phyloP scores from a whole-genome alignment of 2,888 invertebrate genomes.

The Leptopilina myrica region DNA sequence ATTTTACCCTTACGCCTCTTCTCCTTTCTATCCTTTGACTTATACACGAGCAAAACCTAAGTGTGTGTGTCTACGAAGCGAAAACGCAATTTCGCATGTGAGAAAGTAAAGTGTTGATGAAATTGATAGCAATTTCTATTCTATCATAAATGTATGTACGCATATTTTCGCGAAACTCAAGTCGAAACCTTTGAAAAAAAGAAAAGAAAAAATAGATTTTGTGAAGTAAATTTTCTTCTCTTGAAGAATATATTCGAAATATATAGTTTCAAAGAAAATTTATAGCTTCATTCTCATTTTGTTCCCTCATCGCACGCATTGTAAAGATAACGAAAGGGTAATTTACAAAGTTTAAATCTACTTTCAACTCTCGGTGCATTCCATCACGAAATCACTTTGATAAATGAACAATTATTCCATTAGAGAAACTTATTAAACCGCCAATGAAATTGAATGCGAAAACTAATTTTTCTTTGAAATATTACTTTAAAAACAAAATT shows the following conservation, averaged over 20 bases:
- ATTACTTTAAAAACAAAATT: too few relatives aligned
- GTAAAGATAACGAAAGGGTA: constrained; percentile 7
- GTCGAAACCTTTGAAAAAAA: neutral
- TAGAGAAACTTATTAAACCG: neutral
- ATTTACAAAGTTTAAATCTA: constrained; percentile 4
- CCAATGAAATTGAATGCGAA: too few relatives aligned
- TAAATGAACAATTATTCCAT: neutral
- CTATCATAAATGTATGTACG: neutral
- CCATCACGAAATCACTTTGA: neutral
- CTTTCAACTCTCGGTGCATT: constrained; percentile 1
- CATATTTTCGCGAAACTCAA: neutral
- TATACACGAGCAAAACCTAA: too few relatives aligned
- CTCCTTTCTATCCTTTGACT: neutral
- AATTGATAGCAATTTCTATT: constrained; percentile 8
- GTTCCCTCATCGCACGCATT: neutral
- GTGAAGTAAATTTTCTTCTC: neutral
- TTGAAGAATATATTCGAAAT: neutral
- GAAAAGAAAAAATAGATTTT: too few relatives aligned
- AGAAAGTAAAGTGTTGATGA: neutral
- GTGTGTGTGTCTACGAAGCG: neutral
- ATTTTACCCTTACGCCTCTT: neutral
- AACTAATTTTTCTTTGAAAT: too few relatives aligned
- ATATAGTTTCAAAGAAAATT: constrained; percentile 5
- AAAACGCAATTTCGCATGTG: neutral
- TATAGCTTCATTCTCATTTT: constrained; percentile 1